Evolutionary conservation across 1,140 invertebrate genomes (phyloP).

Genomic region (Plectrocnemia conspersa): DNA sequence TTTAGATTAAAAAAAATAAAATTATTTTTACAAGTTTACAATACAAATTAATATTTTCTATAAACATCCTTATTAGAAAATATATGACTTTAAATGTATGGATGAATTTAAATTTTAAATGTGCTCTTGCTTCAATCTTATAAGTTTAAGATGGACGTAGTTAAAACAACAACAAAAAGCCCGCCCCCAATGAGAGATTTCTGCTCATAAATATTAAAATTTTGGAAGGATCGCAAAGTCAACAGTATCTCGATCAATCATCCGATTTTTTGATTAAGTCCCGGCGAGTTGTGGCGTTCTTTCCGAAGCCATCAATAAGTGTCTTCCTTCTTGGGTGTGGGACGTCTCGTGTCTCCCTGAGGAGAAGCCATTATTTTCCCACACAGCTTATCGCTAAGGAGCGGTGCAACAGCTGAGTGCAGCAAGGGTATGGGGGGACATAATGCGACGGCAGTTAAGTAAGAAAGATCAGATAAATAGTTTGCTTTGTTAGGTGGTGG

Average conservation of each 20-base stretch:
- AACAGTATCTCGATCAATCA: constrained; percentile 15
- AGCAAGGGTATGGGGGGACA: not conserved
- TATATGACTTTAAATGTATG: too few species aligned
- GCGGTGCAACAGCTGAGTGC: constrained; percentile 24
- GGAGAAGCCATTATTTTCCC: constrained; percentile 8
- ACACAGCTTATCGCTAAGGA: not conserved
- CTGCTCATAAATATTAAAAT: constrained; percentile 8
- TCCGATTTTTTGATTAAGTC: constrained; percentile 16
- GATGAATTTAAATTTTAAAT: too few species aligned
- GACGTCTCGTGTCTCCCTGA: not conserved
- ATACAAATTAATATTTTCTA: too few species aligned
- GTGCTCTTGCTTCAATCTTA: too few species aligned
- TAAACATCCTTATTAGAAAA: too few species aligned
- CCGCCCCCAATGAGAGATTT: too few species aligned
- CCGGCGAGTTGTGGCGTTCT: not conserved
- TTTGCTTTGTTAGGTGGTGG: constrained; percentile 10
- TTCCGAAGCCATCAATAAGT: constrained; percentile 10
- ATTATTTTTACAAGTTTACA: not conserved
- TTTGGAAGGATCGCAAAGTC: too few species aligned
- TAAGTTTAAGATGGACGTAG: too few species aligned
- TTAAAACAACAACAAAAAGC: too few species aligned
- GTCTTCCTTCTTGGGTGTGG: not conserved
- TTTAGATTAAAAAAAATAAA: constrained; percentile 1
- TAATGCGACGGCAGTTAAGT: constrained; percentile 4
- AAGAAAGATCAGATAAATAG: constrained; percentile 5